phyloP scores from a whole-genome alignment of 2,888 invertebrate species.

The Tholera decimalis region DNA sequence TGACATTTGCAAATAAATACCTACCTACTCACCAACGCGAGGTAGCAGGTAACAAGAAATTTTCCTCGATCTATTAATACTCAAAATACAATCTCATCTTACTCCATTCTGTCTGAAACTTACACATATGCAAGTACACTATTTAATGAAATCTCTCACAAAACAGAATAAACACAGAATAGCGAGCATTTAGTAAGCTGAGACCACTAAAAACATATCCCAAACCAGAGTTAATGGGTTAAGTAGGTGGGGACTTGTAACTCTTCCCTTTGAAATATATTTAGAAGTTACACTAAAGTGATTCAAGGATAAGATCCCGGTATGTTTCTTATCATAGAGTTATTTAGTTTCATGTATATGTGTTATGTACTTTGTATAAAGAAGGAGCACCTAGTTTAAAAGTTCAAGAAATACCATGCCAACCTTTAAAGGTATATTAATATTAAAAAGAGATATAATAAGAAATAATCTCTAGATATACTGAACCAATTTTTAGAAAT shows the following conservation, averaged over 20 bases:
- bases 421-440: too few species aligned
- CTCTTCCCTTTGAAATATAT: conserved; percentile 80
- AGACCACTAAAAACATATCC: conserved; percentile 74
- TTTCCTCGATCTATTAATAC: not conserved
- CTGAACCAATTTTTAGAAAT: too few species aligned
- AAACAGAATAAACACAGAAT: conserved; percentile 52
- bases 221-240: conserved; percentile 78
- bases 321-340: conserved; percentile 36
- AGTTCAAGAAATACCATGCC: too few species aligned
- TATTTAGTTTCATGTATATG: not conserved
- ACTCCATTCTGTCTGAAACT: not conserved
- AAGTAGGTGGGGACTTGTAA: conserved; percentile 78
- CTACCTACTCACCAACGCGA: too few species aligned
- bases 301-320: conserved; percentile 60
- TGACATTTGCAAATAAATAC: not conserved
- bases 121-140: conserved; percentile 10
- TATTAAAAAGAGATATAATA: too few species aligned
- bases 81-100: not conserved
- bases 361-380: not conserved
- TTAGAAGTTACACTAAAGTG: conserved; percentile 73
- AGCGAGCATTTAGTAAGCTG: conserved; percentile 39
- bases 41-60: not conserved
- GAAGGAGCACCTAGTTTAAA: too few species aligned
- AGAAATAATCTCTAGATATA: too few species aligned
- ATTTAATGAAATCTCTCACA: conserved; percentile 34